These are phyloP conservation scores for Phenacoccus solenopsis DNA, from an alignment of 1,140 invertebrate species.

Conservation along the genomic window DNA sequence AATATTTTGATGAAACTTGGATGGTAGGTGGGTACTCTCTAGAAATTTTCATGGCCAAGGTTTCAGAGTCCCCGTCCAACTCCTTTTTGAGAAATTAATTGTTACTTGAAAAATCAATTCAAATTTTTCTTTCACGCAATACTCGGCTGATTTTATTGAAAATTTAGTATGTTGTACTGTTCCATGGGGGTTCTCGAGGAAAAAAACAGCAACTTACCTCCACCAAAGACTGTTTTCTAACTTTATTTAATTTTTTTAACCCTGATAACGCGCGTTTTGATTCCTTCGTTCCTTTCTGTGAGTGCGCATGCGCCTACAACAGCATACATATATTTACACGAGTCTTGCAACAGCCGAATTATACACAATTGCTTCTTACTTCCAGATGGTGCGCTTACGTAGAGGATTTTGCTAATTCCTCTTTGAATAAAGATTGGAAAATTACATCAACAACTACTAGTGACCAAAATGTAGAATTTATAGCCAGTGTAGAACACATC, in stretches of 20 bases:
- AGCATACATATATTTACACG: background rate
- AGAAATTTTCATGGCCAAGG: no score
- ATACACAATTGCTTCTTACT: background rate
- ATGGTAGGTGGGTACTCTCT: no score
- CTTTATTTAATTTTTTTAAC: no score
- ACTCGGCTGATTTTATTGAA: no score
- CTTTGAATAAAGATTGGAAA: conserved; percentile 36
- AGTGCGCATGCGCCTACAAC: background rate
- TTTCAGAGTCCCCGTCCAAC: background rate
- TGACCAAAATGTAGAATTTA: conserved; percentile 47
- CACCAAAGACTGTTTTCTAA: no score
- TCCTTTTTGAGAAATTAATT: background rate
- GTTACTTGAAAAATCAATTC: background rate
- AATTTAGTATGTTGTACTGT: no score
- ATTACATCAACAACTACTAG: conserved; percentile 59
- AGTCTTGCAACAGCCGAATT: background rate
- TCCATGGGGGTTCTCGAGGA: background rate
- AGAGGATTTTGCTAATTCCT: background rate
- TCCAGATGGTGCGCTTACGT: background rate
- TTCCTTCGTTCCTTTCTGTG: no score
- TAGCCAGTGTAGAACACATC: conserved; percentile 50
- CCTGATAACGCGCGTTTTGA: no score
- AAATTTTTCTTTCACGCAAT: no score
- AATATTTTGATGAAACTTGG: no score
- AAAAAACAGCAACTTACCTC: background rate